Base-by-base conservation (phyloP, 2,113 vertebrate species). In the Tetrax tetrax region DNA sequence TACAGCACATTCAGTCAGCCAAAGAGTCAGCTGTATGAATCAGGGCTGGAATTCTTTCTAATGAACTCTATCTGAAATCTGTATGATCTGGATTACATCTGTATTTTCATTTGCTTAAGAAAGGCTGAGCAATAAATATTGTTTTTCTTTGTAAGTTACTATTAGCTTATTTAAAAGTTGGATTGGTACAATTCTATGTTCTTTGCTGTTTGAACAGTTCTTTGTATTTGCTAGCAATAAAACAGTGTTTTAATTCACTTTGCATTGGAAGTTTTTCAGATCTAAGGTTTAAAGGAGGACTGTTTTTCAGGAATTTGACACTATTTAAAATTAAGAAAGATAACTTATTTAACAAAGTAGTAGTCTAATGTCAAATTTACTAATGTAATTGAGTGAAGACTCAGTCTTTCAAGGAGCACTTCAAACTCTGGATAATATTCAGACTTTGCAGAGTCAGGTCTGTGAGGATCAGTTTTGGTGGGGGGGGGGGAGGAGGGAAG, bases 1-100 rank as follows among this genome's bases (percentile, higher is more conserved):
- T 99, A 1, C 97, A 96, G 47, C 98, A 99, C 80, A 71, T 99
- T 47, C 97, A 93, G 63, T 84, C 97, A 64, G 56, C 33, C 37
- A 83, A 54, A 35, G 56, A 6, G 33, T 45, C 93, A n/a, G 38
- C 95, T 19, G 65, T 22, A 33, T 96, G 95, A 97, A 50, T 87
- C 56, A 8, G 23, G 15, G 48, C 43, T 61, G 60, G 38, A 75
- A 21, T 38, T 83, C 25, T 64, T 41, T 6, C 23, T 20, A 29
- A 41, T 54, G 54, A 65, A 20, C 33, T 59, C 37, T 14, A 7
- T 48, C 35, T 41, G 51, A 75, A 63, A 48, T 83, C 16, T 22
- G 3, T 79, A 22, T 25, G 31, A 60, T 41, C 59, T 4, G 28
- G 47, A 23, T 70, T 37, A 6, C 28, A 47, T 81, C 29, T 3